These are phyloP conservation scores for Drosophila peninsularis DNA, from an alignment of 2,888 invertebrate genomes.

Conservation along the genomic window DNA sequence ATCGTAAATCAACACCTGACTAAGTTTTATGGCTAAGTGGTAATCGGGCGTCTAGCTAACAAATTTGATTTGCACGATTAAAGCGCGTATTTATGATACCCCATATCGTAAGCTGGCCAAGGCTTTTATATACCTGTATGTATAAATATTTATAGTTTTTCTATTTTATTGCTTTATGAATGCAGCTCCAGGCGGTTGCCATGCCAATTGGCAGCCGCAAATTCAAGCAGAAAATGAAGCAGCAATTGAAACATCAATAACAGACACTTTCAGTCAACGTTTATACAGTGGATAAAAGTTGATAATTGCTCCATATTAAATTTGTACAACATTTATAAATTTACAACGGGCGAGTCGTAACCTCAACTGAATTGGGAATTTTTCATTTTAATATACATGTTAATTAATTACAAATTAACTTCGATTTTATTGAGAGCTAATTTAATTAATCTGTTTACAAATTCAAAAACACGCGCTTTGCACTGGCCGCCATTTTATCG, in stretches of 20 bases:
- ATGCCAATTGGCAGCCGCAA: conserved; percentile 9
- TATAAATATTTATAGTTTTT: conserved; percentile 3
- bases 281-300: conserved; percentile 21
- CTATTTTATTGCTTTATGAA: conserved; percentile 45
- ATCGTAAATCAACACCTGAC: conserved; percentile 38
- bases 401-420: conserved; percentile 1
- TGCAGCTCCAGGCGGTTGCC: conserved; percentile 36
- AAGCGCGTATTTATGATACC: conserved; percentile 26
- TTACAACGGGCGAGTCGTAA: not conserved
- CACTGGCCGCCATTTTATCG: conserved; percentile 1
- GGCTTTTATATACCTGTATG: conserved; percentile 2
- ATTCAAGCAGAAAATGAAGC: not conserved
- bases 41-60: conserved; percentile 29
- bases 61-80: conserved; percentile 45
- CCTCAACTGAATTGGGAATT: not conserved
- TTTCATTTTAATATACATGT: not conserved
- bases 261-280: conserved; percentile 5
- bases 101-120: conserved; percentile 7
- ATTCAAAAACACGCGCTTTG: not conserved
- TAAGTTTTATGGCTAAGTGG: conserved; percentile 25
- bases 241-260: conserved; percentile 8
- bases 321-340: not conserved
- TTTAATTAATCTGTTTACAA: not conserved
- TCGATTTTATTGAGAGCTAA: not conserved
- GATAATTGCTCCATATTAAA: not conserved